phyloP scores from a whole-genome alignment of 2,888 invertebrate species.

The Sialis fuliginosa region DNA sequence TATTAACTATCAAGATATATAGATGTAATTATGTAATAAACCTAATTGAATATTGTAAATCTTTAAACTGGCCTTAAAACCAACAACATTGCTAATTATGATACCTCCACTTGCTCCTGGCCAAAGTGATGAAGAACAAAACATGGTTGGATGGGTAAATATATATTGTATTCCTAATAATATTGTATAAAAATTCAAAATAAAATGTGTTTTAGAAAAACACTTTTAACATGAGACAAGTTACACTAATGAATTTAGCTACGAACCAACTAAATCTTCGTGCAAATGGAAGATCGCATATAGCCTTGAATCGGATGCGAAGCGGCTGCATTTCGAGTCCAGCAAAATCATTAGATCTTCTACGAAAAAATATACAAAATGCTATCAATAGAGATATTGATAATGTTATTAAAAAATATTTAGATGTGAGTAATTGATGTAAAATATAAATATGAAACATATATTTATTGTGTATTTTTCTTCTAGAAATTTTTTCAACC shows the following conservation, averaged over 20 bases:
- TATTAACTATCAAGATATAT: no score
- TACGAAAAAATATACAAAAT: conserved; percentile 58
- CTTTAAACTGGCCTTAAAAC: background rate
- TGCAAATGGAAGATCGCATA: conserved; percentile 29
- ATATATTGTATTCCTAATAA: conserved; percentile 1
- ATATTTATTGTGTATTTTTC: conserved; percentile 6
- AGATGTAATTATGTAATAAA: no score
- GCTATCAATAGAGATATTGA: conserved; percentile 64
- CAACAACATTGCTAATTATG: conserved; percentile 17
- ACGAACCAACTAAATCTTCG: conserved; percentile 38
- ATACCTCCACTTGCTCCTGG: conserved; percentile 26
- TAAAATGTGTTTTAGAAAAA: conserved; percentile 24
- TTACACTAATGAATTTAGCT: conserved; percentile 52
- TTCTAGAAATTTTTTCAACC: conserved; percentile 65
- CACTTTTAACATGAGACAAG: conserved; percentile 48
- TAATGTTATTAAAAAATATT: conserved; percentile 56
- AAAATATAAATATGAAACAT: conserved; percentile 3
- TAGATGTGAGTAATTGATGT: conserved; percentile 34
- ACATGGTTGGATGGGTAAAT: conserved; percentile 27
- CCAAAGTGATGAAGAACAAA: conserved; percentile 23
- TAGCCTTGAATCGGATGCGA: conserved; percentile 22
- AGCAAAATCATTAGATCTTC: conserved; percentile 53
- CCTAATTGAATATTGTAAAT: background rate
- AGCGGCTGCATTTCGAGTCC: conserved; percentile 38
- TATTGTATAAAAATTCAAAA: background rate